These are phyloP conservation scores for Dichetophora obliterata DNA, from an alignment of 2,888 invertebrate species.

Conservation along the genomic window DNA sequence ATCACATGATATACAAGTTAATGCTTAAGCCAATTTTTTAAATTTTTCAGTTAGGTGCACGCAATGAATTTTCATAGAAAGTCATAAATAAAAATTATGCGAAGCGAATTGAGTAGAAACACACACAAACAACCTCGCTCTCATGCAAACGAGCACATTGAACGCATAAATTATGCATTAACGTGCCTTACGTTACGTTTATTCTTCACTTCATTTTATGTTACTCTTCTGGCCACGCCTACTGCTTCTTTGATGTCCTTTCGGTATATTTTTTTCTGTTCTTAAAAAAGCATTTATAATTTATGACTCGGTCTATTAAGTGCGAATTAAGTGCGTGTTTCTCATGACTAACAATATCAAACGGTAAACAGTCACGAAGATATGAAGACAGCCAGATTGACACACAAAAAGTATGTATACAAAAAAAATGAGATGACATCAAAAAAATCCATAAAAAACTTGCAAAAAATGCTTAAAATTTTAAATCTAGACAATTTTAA, in stretches of 20 bases:
- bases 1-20: neutral
- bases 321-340: conserved; percentile 58
- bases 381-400: too few species aligned
- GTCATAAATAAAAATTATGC: conserved; percentile 31
- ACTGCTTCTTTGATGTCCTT: too few species aligned
- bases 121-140: too few species aligned
- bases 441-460: neutral
- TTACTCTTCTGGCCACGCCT: too few species aligned
- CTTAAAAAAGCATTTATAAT: conserved; percentile 56
- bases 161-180: conserved; percentile 65
- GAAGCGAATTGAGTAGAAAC: conserved; percentile 5
- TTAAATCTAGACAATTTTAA: too few species aligned
- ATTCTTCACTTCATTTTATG: too few species aligned
- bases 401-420: neutral
- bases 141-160: conserved; percentile 56
- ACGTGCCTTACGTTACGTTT: conserved; percentile 26
- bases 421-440: neutral
- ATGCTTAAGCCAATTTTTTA: neutral
- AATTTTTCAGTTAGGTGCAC: conserved; percentile 24
- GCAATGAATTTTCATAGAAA: conserved; percentile 30
- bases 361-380: too few species aligned
- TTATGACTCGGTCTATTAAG: conserved; percentile 65
- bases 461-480: neutral
- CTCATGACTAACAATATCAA: neutral
- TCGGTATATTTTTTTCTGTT: too few species aligned